Conservation (phyloP, 2,113 vertebrate genomes). For the Caracal caracal region DNA sequence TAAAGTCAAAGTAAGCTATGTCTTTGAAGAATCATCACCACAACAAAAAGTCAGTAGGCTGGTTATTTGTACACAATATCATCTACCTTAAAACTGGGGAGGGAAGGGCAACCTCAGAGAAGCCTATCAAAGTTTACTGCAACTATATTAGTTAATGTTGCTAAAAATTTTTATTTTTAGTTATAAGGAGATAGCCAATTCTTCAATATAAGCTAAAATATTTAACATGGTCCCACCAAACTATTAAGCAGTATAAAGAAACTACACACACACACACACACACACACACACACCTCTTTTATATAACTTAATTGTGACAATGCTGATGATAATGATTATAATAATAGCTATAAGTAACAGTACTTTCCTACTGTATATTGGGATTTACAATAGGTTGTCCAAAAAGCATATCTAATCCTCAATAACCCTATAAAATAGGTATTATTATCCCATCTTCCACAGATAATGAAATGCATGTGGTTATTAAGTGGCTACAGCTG, state of each 20-base stretch:
- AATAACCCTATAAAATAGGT: background rate
- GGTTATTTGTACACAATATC: background rate
- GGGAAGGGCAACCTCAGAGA: background rate
- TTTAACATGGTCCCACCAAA: background rate
- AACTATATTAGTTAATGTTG: background rate
- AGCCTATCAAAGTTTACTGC: background rate
- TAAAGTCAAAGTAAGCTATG: background rate
- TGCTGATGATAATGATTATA: background rate
- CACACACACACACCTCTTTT: background rate
- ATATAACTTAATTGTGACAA: background rate
- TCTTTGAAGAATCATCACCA: background rate
- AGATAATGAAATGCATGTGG: background rate
- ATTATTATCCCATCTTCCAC: background rate
- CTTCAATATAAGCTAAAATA: background rate
- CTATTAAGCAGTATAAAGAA: background rate
- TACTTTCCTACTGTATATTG: background rate
- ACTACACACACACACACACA: background rate
- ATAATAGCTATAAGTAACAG: background rate
- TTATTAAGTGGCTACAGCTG: background rate
- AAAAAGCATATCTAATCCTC: conserved; percentile 6
- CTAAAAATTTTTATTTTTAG: background rate
- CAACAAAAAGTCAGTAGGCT: background rate
- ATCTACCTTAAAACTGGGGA: background rate
- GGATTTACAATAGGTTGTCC: background rate
- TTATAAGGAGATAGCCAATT: background rate